Conservation (phyloP, 92 coral and sea anemone species). For the Ricordea florida region DNA sequence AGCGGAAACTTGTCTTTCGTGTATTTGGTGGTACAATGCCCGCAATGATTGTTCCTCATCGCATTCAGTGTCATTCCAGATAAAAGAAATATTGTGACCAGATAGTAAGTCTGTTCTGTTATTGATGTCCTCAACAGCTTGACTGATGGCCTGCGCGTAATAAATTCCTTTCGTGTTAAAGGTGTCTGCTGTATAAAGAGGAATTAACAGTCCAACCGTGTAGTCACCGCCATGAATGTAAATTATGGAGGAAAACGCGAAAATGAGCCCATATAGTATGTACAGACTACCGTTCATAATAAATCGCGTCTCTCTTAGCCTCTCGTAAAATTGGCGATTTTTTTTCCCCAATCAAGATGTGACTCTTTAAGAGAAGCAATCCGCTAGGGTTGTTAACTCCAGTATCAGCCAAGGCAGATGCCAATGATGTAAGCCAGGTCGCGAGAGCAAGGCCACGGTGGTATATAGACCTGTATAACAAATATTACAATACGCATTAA, state of each 20-base stretch:
- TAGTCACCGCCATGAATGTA: neutral
- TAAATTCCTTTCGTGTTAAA: neutral
- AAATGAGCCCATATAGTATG: neutral
- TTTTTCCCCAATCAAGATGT: too few relatives aligned
- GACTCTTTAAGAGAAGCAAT: too few relatives aligned
- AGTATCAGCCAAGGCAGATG: too few relatives aligned
- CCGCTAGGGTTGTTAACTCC: too few relatives aligned
- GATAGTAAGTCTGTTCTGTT: conserved; percentile 25
- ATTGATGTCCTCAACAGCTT: conserved; percentile 66
- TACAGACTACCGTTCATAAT: neutral
- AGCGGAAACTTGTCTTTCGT: conserved; percentile 55
- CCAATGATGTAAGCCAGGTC: too few relatives aligned
- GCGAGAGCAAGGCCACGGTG: too few relatives aligned
- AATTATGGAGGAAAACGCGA: neutral
- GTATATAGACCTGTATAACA: too few relatives aligned
- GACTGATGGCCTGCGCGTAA: conserved; percentile 55
- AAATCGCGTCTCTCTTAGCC: too few relatives aligned
- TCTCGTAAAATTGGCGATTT: too few relatives aligned
- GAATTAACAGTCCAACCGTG: conserved; percentile 20
- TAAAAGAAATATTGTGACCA: conserved; percentile 38
- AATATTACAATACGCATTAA: too few relatives aligned
- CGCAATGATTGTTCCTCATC: conserved; percentile 22
- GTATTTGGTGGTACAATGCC: conserved; percentile 24
- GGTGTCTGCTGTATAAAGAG: neutral
- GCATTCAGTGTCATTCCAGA: conserved; percentile 60